Conservation (phyloP, 35 echinoderm and acorn worm species). For the Lytechinus variegatus region DNA sequence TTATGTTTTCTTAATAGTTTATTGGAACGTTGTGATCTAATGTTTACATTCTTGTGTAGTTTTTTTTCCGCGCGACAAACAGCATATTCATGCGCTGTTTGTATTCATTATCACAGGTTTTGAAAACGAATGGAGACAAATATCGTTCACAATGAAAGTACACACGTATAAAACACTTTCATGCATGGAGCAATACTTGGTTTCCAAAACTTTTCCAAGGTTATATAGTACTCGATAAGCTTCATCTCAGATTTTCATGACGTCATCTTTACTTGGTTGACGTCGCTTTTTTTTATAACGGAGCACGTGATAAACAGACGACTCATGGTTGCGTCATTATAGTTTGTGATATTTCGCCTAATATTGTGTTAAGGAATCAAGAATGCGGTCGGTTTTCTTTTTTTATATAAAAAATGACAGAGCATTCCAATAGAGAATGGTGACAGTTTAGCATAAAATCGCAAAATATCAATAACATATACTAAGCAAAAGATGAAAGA, state of each 20-base stretch:
- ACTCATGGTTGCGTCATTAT: not conserved
- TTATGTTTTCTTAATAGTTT: not conserved
- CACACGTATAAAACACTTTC: not conserved
- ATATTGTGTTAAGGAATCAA: not conserved
- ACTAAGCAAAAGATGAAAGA: not conserved
- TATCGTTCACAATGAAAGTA: not conserved
- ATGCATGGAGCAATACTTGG: not conserved
- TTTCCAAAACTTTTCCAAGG: not conserved
- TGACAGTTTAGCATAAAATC: not conserved
- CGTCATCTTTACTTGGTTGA: not conserved
- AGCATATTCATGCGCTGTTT: not conserved
- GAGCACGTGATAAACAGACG: not conserved
- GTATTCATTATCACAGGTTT: not conserved
- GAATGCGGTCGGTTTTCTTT: not conserved
- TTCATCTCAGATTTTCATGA: not conserved
- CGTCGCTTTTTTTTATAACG: not conserved
- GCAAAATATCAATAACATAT: not conserved
- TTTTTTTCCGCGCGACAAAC: not conserved
- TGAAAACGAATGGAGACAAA: not conserved
- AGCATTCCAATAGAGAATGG: too few species aligned
- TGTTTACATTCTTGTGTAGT: not conserved
- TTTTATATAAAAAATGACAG: too few species aligned
- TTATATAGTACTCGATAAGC: constrained; percentile 36
- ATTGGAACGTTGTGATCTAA: not conserved
- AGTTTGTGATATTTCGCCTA: not conserved